Conservation (phyloP, 2,888 invertebrate genomes). For the Conchocele bisecta region DNA sequence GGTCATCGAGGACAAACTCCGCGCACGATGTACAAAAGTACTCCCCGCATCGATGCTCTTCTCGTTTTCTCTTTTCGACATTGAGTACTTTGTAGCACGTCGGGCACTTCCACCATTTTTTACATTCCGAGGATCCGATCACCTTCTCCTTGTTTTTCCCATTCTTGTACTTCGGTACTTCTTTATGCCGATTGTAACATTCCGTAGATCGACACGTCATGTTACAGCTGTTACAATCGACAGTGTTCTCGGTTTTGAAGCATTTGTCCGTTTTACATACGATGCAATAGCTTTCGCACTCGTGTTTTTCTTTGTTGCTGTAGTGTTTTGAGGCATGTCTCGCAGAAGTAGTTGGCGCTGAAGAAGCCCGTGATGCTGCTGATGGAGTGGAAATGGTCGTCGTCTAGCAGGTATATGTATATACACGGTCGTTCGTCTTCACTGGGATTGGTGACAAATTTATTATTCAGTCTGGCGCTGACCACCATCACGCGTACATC, state of each 20-base stretch:
- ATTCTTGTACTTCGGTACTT: neutral
- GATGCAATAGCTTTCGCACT: constrained; percentile 7
- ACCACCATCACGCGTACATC: constrained; percentile 20
- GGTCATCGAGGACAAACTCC: constrained; percentile 5
- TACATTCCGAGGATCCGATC: neutral
- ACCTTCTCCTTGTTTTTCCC: neutral
- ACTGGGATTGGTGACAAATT: constrained; percentile 9
- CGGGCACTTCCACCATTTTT: neutral
- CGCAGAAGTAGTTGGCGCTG: neutral
- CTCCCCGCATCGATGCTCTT: constrained; percentile 29
- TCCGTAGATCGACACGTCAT: constrained; percentile 12
- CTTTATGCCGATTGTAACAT: neutral
- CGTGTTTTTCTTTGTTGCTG: neutral
- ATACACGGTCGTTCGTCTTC: constrained; percentile 1
- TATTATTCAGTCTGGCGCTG: constrained; percentile 11
- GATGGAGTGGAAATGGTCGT: constrained; percentile 20
- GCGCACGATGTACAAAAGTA: constrained; percentile 16
- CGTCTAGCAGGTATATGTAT: constrained; percentile 14
- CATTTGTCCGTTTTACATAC: constrained; percentile 17
- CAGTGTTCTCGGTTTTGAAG: constrained; percentile 8
- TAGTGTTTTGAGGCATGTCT: neutral
- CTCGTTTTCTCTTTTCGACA: constrained; percentile 1
- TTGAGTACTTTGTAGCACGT: constrained; percentile 25
- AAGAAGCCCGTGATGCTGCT: constrained; percentile 21
- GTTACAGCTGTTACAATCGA: constrained; percentile 18